Conservation (phyloP, 1,140 invertebrate species). For the Bursaphelenchus mucronatus region DNA sequence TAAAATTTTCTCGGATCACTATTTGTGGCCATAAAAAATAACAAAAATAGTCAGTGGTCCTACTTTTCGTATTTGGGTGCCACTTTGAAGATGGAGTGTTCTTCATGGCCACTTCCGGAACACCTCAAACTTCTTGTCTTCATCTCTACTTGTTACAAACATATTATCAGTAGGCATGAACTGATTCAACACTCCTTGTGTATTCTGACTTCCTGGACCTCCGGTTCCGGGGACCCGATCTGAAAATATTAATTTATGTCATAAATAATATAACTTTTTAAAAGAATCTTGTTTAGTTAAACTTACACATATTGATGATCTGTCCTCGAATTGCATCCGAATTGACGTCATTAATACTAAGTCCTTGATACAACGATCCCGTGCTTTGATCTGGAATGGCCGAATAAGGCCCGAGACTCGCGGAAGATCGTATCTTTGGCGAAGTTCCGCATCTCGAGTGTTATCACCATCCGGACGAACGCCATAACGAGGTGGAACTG, state of each 20-base stretch:
- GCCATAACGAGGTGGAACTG: conserved; percentile 54
- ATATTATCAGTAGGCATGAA: conserved; percentile 58
- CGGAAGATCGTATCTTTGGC: conserved; percentile 50
- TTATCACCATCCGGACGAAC: conserved; percentile 60
- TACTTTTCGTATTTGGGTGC: conserved; percentile 45
- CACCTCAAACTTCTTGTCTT: conserved; percentile 54
- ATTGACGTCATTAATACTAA: conserved; percentile 58
- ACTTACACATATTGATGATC: conserved; percentile 53
- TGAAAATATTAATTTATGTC: conserved; percentile 32
- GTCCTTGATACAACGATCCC: conserved; percentile 34
- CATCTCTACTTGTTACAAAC: conserved; percentile 47
- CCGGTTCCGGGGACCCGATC: conserved; percentile 51
- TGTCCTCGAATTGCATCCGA: conserved; percentile 55
- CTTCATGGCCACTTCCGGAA: conserved; percentile 51
- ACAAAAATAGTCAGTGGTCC: conserved; percentile 27
- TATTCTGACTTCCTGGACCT: conserved; percentile 40
- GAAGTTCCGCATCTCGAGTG: conserved; percentile 52
- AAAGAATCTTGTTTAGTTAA: no score
- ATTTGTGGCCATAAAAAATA: neutral
- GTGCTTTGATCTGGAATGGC: conserved; percentile 57
- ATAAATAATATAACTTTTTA: neutral
- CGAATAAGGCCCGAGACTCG: conserved; percentile 54
- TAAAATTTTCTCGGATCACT: no score
- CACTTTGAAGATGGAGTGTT: conserved; percentile 43
- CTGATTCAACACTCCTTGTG: conserved; percentile 41